phyloP scores from a whole-genome alignment of 2,888 invertebrate genomes.

The Macrophya annulata region DNA sequence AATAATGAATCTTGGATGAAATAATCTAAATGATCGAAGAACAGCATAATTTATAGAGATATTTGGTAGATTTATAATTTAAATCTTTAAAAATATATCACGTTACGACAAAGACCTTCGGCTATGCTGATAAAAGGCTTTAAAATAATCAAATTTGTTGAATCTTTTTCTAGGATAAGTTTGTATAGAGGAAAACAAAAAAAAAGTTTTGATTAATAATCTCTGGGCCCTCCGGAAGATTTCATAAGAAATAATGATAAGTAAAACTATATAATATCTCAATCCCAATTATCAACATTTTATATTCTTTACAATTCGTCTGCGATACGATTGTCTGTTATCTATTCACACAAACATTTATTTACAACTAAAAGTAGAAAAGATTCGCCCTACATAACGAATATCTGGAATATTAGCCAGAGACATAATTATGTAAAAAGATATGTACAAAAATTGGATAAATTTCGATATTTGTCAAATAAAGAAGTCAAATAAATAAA shows the following conservation, averaged over 20 bases:
- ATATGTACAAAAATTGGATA: background rate
- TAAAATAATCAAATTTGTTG: background rate
- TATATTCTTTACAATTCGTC: background rate
- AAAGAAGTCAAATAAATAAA: too few relatives aligned
- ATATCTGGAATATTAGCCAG: background rate
- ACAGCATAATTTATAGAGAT: too few relatives aligned
- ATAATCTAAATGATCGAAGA: too few relatives aligned
- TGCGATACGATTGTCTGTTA: constrained; percentile 10
- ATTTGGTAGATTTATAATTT: too few relatives aligned
- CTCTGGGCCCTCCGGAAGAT: background rate
- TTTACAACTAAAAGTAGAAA: background rate
- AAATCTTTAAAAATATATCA: too few relatives aligned
- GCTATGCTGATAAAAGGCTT: too few relatives aligned
- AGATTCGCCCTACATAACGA: background rate
- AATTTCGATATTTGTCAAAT: background rate
- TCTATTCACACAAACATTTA: background rate
- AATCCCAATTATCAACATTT: background rate
- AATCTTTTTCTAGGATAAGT: background rate
- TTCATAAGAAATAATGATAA: background rate
- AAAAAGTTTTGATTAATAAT: background rate
- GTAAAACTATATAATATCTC: background rate
- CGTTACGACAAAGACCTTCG: too few relatives aligned
- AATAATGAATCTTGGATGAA: too few relatives aligned
- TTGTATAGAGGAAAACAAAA: background rate
- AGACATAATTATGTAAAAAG: background rate